phyloP scores from a whole-genome alignment of 2,113 vertebrate species.

The Heptranchias perlo region DNA sequence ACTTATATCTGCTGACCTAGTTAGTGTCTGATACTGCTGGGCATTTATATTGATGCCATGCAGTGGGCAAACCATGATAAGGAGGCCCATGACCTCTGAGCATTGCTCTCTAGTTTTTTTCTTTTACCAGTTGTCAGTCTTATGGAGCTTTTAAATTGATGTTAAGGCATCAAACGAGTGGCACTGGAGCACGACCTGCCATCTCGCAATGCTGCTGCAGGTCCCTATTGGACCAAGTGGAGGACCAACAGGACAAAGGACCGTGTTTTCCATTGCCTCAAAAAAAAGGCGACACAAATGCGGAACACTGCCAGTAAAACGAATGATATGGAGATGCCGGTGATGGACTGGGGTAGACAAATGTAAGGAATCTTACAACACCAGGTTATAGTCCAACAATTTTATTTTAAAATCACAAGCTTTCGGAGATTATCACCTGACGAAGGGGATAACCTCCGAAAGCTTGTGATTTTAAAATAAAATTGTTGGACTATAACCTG shows the following conservation, averaged over 20 bases:
- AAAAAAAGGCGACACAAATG: too few species aligned
- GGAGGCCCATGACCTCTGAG: not conserved
- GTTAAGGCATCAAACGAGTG: not conserved
- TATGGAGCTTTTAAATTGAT: not conserved
- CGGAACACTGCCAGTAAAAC: too few species aligned
- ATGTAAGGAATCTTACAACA: too few species aligned
- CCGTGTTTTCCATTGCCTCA: not conserved
- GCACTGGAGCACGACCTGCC: not conserved
- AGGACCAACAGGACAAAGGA: too few species aligned
- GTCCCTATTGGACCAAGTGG: not conserved
- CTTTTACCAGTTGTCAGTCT: not conserved
- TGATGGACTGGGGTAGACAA: too few species aligned
- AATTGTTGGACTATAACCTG: too few species aligned
- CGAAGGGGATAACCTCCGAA: too few species aligned
- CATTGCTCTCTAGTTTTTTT: not conserved
- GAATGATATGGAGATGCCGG: too few species aligned
- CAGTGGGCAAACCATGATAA: not conserved
- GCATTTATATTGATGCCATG: not conserved
- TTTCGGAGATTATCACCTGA: too few species aligned
- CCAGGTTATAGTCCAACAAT: too few species aligned
- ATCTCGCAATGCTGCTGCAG: not conserved
- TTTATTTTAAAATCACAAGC: too few species aligned
- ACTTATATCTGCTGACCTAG: not conserved
- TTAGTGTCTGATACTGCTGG: not conserved
- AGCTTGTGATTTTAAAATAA: too few species aligned